Conservation (phyloP, 2,797 vertebrate genomes). For the Anniella stebbinsi region DNA sequence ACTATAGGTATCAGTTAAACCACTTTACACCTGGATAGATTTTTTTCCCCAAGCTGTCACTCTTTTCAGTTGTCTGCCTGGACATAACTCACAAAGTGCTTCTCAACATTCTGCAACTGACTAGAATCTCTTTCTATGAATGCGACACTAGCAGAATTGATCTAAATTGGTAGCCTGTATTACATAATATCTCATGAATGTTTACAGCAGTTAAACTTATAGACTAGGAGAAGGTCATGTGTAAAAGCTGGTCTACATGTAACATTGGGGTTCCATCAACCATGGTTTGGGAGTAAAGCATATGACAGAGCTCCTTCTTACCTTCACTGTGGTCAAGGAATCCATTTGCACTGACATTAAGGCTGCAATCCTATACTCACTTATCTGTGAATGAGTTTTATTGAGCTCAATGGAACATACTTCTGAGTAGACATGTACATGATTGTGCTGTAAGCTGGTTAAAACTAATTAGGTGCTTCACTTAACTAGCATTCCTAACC, state of each 20-base stretch:
- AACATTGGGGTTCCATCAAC: background rate
- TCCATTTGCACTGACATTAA: background rate
- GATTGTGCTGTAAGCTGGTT: background rate
- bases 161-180: background rate
- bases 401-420: background rate
- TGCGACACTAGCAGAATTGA: background rate
- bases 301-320: background rate
- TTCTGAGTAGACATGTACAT: background rate
- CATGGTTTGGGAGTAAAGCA: background rate
- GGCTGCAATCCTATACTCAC: background rate
- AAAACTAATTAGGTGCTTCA: background rate
- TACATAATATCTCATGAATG: background rate
- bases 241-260: background rate
- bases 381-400: background rate
- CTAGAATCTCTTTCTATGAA: background rate
- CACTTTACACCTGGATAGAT: slow-evolving; percentile 1
- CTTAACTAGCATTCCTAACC: background rate
- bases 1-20: background rate
- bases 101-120: background rate
- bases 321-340: background rate
- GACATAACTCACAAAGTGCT: background rate
- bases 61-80: fast-evolving
- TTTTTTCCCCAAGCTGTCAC: background rate
- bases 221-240: background rate
- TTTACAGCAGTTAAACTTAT: background rate